A percentile compares a stretch with the other conserved stretches of the same genome.
Evolutionary conservation across 2,888 invertebrate genomes (phyloP).

Genomic region (Chromoteleia sp.): DNA sequence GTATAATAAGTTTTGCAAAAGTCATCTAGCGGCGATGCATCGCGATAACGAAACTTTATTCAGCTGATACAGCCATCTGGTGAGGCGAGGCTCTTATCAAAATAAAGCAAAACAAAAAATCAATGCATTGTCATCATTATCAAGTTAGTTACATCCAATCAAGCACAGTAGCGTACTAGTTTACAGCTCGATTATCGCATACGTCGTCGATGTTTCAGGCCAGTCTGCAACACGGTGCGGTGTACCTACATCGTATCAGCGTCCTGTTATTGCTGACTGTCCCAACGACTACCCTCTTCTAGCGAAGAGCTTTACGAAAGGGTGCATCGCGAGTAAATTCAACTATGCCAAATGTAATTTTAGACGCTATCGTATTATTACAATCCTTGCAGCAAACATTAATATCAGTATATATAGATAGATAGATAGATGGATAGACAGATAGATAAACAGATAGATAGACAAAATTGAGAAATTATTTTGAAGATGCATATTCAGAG

Average conservation of each 20-base stretch:
- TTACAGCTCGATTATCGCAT: slow-evolving; percentile 68
- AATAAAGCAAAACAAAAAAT: slow-evolving; percentile 63
- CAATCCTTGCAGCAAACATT: slow-evolving; percentile 31
- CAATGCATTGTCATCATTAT: slow-evolving; percentile 68
- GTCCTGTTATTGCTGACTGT: slow-evolving; percentile 73
- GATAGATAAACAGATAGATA: too few species aligned
- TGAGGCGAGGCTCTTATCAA: slow-evolving; percentile 50
- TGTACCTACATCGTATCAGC: slow-evolving; percentile 72
- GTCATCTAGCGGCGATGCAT: slow-evolving; percentile 34
- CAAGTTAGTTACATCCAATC: slow-evolving; percentile 69
- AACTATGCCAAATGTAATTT: slow-evolving; percentile 65
- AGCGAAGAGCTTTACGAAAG: slow-evolving; percentile 64
- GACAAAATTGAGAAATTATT: too few species aligned
- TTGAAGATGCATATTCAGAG: too few species aligned
- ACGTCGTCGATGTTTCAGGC: slow-evolving; percentile 65
- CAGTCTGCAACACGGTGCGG: slow-evolving; percentile 60
- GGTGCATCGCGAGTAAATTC: slow-evolving; percentile 61
- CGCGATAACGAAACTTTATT: slow-evolving; percentile 55
- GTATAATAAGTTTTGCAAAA: slow-evolving; percentile 38
- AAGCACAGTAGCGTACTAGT: slow-evolving; percentile 65
- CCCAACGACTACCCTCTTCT: slow-evolving; percentile 55
- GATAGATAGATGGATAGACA: too few species aligned
- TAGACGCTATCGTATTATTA: slow-evolving; percentile 38
- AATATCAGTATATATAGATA: slow-evolving; percentile 19
- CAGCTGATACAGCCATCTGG: slow-evolving; percentile 54